phyloP scores from a whole-genome alignment of 2,113 vertebrate species.

The Elgaria multicarinata region DNA sequence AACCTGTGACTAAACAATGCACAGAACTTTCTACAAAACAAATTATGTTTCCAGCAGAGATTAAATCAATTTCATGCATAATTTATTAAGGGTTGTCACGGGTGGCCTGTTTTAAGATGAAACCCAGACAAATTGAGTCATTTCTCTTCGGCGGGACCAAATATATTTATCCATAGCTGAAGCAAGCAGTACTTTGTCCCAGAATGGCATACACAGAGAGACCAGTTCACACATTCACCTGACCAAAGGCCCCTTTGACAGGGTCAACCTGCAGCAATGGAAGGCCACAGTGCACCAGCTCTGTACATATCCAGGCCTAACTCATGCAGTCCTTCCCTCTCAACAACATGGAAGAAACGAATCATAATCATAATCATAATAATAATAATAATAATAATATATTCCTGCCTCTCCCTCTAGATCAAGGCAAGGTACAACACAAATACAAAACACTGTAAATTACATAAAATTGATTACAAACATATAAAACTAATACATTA shows the following conservation, averaged over 20 bases:
- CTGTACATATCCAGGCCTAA: not conserved
- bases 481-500: too few relatives aligned
- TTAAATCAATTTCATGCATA: slow-evolving; percentile 75
- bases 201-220: not conserved
- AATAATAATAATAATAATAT: too few relatives aligned
- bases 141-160: slow-evolving; percentile 54
- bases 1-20: slow-evolving; percentile 46
- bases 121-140: slow-evolving; percentile 64
- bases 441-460: too few relatives aligned
- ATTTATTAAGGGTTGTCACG: slow-evolving; percentile 65
- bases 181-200: slow-evolving; percentile 2
- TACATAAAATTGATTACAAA: too few relatives aligned
- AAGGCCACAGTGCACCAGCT: not conserved
- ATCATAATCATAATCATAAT: too few relatives aligned
- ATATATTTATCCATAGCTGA: slow-evolving; percentile 9
- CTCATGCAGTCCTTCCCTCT: not conserved
- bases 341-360: not conserved
- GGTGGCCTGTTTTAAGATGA: slow-evolving; percentile 58
- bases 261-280: not conserved
- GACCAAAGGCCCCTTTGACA: not conserved
- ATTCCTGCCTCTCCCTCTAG: too few relatives aligned
- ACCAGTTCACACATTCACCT: slow-evolving; percentile 4
- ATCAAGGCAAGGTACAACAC: too few relatives aligned
- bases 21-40: slow-evolving; percentile 48
- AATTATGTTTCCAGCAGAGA: slow-evolving; percentile 66